A percentile compares a stretch with the other conserved stretches of the same genome.
phyloP scores from a whole-genome alignment of 2,113 vertebrate genomes.

The Ceyx melanurus region DNA sequence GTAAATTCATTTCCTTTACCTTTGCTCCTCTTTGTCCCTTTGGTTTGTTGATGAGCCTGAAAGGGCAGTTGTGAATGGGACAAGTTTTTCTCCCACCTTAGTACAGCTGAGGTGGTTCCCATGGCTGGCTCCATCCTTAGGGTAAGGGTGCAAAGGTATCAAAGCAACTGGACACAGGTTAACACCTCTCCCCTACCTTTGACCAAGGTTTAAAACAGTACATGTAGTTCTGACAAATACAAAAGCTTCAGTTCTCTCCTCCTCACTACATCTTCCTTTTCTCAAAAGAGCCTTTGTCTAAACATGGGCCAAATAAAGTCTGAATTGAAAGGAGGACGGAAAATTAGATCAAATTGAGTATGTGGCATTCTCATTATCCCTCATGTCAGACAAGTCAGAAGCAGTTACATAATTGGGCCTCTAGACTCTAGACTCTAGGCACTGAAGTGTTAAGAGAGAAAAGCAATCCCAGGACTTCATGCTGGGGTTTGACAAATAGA shows the following conservation, averaged over 20 bases:
- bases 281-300: constrained; percentile 8
- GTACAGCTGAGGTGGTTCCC: not conserved
- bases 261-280: not conserved
- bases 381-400: constrained; percentile 60
- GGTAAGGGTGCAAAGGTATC: not conserved
- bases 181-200: not conserved
- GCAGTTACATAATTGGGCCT: constrained; percentile 58
- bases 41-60: not conserved
- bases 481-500: constrained; percentile 56
- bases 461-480: constrained; percentile 40
- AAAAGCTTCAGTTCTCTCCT: not conserved
- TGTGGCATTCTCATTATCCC: constrained; percentile 43
- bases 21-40: not conserved
- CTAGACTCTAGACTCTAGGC: constrained; percentile 46
- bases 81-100: not conserved
- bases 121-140: not conserved
- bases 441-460: constrained; percentile 63
- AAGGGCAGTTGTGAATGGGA: not conserved
- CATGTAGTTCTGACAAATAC: not conserved
- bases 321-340: constrained; percentile 52
- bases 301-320: constrained; percentile 19
- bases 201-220: not conserved
- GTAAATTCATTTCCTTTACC: not conserved
- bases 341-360: constrained; percentile 61
- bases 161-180: not conserved